Base-by-base conservation (phyloP, 1,140 invertebrate genomes). In the Lucilia cuprina region DNA sequence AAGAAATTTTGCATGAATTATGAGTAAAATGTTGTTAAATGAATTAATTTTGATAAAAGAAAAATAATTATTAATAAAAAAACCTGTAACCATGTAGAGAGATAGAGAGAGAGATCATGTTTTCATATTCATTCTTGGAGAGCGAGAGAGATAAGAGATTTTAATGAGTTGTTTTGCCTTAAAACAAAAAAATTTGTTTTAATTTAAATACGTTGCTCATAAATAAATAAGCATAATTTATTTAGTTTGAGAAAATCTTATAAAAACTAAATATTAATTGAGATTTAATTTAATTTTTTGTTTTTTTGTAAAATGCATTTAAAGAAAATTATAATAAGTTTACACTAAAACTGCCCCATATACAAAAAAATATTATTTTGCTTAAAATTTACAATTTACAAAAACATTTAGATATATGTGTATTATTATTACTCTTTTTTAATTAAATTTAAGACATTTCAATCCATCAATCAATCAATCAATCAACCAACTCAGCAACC, bases 401-500 rank as follows among this genome's bases (percentile, higher is more conserved):
- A 82, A 82, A 85, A 85, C 82, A 85, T 50, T 85, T 80, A 85
- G 80, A 84, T 83, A 84, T 70, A 21, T 60, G 50, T 60, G 13
- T 60, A n/a, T 60, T 17, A 17, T 17, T 60, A 60, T 60, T 60
- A 60, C 14, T n/a, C n/a, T 17, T 80, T 87, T 85, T 41, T 2
- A 8, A 8, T 41, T 41, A 3, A 41, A 41, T 86, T 14, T 86
- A 83, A 86, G 75, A 86, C 84, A 86, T 87, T 86, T 88, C 85
- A 84, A 89, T 86, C 86, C 80, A 86, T 87, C 85, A 87, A 86
- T 88, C 87, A 88, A 86, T 87, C 85, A 87, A 86, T 88, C 87
- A 88, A 90, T 89, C 87, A 89, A 90, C 89, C 89, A 89, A 90
- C 89, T 87, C 88, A 90, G 88, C 88, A 90, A 90, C 89, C 89